Percentiles rank a stretch among this genome's conserved stretches.
Evolutionary conservation across 2,113 vertebrate species (phyloP).

Genomic region (Pseudopipra pipra): DNA sequence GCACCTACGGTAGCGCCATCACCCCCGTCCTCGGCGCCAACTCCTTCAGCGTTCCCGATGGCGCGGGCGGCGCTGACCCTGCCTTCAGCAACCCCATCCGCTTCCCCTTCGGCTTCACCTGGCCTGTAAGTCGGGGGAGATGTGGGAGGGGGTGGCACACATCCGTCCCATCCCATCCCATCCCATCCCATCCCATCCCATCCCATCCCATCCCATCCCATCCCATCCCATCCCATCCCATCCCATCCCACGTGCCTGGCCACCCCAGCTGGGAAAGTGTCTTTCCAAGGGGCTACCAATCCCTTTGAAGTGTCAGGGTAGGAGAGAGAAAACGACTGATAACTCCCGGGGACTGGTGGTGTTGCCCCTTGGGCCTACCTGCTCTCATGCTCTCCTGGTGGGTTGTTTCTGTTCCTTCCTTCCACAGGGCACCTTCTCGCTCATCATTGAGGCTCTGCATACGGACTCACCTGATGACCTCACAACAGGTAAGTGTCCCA

Average conservation of each 20-base stretch:
- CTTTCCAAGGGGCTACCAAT: not conserved
- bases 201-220: not conserved
- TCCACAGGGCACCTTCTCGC: conserved; percentile 94
- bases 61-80: conserved; percentile 76
- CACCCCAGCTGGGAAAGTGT: not conserved
- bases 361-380: not conserved
- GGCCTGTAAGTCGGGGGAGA: conserved; percentile 86
- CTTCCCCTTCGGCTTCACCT: conserved; percentile 94
- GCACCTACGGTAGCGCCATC: conserved; percentile 93
- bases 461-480: conserved; percentile 93
- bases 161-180: not conserved
- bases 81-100: conserved; percentile 92
- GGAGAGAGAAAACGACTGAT: not conserved
- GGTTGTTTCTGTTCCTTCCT: not conserved
- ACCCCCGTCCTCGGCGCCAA: conserved; percentile 95
- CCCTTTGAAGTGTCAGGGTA: not conserved
- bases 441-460: conserved; percentile 97
- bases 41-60: conserved; percentile 94
- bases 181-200: not conserved
- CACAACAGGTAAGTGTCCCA: conserved; percentile 83
- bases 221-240: not conserved
- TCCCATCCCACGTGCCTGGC: not conserved
- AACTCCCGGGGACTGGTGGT: not conserved
- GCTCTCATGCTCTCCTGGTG: not conserved
- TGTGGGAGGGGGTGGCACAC: not conserved